Base-by-base conservation (phyloP, 2,113 vertebrate genomes). In the Ochotona curzoniae region DNA sequence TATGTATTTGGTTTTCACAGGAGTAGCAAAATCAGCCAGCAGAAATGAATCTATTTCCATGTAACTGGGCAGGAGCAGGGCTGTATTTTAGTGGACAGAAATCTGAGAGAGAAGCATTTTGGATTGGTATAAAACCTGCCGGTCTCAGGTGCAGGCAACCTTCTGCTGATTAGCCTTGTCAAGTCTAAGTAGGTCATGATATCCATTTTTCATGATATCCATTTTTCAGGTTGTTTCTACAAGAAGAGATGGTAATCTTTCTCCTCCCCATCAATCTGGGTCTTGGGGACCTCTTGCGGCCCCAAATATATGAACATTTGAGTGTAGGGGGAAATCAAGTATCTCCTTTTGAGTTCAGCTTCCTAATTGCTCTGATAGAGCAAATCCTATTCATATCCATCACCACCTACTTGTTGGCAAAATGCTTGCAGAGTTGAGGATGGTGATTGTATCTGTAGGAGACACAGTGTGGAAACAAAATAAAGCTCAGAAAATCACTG, bases 1-100 rank as follows among this genome's bases (percentile, higher is more conserved):
- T 76, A 66, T 92, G 74, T 87, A 79, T 90, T 73, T 32, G 30
- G 47, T 66, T 71, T 25, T 74, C 79, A 75, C 11, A 94, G 17
- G 1, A 82, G 54, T 74, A 8, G 35, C 23, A 86, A 87, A 82
- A 94, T 89, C 73, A 82, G 54, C 28, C 44, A 73, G 23, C 28
- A 66, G 26, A 89, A 54, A 89, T 74, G 18, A 80, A 69, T 54
- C 18, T 75, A 35, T 94, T 83, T 49, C 66, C 86, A 60, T 83
- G 60, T 13, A 74, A 51, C 47, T 75, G 17, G 12, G 17, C 73
- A 70, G 18, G 6, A 87, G 15, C 4, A 78, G 8, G 28, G 5
- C 10, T 92, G 25, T 30, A 63, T 75, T 74, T 81, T 82, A 64
- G 69, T 17, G 15, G 14, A 57, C 90, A 44, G 38, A 76, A 11